Base-by-base conservation (phyloP, 2,113 vertebrate species). In the Crotalus horridus region DNA sequence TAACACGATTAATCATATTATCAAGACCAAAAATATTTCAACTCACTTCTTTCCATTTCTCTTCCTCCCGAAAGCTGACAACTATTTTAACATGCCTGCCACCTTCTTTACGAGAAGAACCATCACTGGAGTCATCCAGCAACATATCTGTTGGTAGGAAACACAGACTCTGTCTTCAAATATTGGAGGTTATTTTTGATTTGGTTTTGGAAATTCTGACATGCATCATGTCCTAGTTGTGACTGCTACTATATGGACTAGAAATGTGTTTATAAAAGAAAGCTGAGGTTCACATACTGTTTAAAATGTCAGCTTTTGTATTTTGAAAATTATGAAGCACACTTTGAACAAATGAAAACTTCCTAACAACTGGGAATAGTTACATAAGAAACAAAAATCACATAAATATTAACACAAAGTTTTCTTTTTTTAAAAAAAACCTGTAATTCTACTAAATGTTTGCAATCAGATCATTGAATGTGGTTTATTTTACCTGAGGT, bases 11-110 rank as follows among this genome's bases (percentile, higher is more conserved):
- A 64, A 55, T 43, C 39, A 87, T 48, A 46, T 20, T 9, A 17
- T 17, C 48, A 61, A 54, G 3, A 9, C 51, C 51, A 91, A 85
- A 56, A 48, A 23, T 17, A 24, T 17, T 91, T 43, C 39, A 90
- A 95, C 98, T 98, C 96, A 99, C 99, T 98, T 99, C 98, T 96
- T 98, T 98, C 98, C 98, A 99, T 74, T 98, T 98, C 93, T 97
- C 95, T 96, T 98, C 97, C 21, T 99, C 98, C 69, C 98, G 98
- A 96, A 99, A 98, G 96, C 39, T 98, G 97, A 99, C 98, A 3
- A 99, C 97, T 85, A 99, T 98, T 97, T 98, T 99, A 94, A 99
- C 99, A 0, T 98, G 98, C 87, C 99, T 98, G 89, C 99, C 98
- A 94, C 99, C 98, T 94, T 99, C 99, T 93, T 99, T 99, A 94